Conservation (phyloP, 2,797 vertebrate genomes). For the Nyctibius grandis region DNA sequence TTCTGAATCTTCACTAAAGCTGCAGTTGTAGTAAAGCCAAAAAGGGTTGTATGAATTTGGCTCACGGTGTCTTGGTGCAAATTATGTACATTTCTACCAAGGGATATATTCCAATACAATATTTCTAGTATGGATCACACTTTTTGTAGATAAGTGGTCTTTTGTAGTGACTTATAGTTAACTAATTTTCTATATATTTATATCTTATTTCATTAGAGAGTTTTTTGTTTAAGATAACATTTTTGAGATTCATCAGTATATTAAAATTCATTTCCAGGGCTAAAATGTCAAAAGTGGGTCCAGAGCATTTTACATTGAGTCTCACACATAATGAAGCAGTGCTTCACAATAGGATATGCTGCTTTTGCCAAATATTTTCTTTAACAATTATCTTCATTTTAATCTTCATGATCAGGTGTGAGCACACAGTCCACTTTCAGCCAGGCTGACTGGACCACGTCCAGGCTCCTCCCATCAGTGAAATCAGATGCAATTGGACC, state of each 20-base stretch:
- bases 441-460: background rate
- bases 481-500: background rate
- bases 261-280: background rate
- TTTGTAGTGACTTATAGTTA: background rate
- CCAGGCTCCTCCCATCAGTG: background rate
- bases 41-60: background rate
- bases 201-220: background rate
- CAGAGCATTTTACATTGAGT: background rate
- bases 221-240: background rate
- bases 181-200: background rate
- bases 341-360: background rate
- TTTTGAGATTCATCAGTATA: background rate
- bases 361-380: background rate
- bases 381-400: background rate
- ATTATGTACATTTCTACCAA: background rate
- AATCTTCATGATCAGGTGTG: background rate
- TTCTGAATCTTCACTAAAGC: constrained; percentile 19
- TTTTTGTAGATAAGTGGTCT: background rate
- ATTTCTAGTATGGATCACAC: background rate
- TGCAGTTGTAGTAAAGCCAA: constrained; percentile 19
- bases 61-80: background rate
- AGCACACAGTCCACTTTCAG: background rate
- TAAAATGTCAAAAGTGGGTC: background rate
- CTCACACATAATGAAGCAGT: background rate
- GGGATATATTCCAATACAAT: background rate